phyloP scores from a whole-genome alignment of 2,888 invertebrate genomes.

The Drosophila lutescens region DNA sequence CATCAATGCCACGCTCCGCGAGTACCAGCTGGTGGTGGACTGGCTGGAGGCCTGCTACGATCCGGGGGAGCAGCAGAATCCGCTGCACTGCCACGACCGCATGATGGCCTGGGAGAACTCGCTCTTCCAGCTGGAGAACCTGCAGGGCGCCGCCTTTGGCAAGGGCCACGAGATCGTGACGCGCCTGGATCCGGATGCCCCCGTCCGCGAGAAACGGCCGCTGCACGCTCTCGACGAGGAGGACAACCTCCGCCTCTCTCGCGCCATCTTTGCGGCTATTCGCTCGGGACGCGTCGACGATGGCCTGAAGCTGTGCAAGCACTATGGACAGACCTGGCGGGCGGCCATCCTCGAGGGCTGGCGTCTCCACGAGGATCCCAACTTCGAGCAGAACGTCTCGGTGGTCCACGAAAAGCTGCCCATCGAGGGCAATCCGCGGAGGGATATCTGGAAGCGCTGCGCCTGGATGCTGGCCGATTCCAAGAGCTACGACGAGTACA shows the following conservation, averaged over 20 bases:
- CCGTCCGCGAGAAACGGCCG: slow-evolving; percentile 90
- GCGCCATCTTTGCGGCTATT: slow-evolving; percentile 88
- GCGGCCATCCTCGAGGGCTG: slow-evolving; percentile 96
- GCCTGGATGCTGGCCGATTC: slow-evolving; percentile 87
- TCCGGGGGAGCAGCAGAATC: slow-evolving; percentile 85
- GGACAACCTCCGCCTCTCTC: slow-evolving; percentile 88
- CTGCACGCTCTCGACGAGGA: slow-evolving; percentile 94
- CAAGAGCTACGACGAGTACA: slow-evolving; percentile 86
- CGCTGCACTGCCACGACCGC: slow-evolving; percentile 89
- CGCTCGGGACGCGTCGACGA: slow-evolving; percentile 94
- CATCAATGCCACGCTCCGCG: slow-evolving; percentile 86
- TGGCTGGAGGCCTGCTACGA: slow-evolving; percentile 95
- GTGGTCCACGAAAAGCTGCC: slow-evolving; percentile 82
- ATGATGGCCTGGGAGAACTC: slow-evolving; percentile 97
- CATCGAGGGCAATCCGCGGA: slow-evolving; percentile 92
- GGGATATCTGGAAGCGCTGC: slow-evolving; percentile 92
- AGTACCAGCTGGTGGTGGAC: slow-evolving; percentile 94
- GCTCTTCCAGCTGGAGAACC: slow-evolving; percentile 88
- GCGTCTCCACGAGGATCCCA: slow-evolving; percentile 94
- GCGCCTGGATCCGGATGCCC: slow-evolving; percentile 95
- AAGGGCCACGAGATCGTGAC: slow-evolving; percentile 87
- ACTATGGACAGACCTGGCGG: slow-evolving; percentile 96
- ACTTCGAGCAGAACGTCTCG: slow-evolving; percentile 86
- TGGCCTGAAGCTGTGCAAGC: slow-evolving; percentile 92
- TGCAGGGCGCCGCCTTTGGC: slow-evolving; percentile 86